These are phyloP conservation scores for Coregonus sp. DNA, from an alignment of 2,797 vertebrate species.

Conservation along the genomic window DNA sequence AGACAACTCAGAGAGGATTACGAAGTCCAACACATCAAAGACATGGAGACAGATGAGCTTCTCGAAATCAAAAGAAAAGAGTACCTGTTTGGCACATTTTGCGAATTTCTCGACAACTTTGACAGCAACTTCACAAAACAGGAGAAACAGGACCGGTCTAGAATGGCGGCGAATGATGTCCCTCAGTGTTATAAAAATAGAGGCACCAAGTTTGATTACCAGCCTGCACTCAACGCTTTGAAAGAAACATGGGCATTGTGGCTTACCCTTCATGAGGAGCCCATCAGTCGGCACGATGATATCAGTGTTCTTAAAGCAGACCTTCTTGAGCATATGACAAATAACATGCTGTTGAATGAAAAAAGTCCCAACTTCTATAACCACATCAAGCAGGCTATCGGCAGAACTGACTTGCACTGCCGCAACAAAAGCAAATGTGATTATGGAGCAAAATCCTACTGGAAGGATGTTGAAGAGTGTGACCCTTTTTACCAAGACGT, in stretches of 20 bases:
- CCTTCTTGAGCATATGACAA: constrained; percentile 9
- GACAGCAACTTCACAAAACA: constrained; percentile 19
- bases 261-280: constrained; percentile 40
- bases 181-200: neutral
- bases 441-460: constrained; percentile 36
- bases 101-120: constrained; percentile 26
- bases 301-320: constrained; percentile 22
- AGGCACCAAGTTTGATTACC: constrained; percentile 34
- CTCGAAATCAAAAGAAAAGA: constrained; percentile 40
- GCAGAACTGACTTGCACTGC: constrained; percentile 37
- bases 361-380: constrained; percentile 38
- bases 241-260: constrained; percentile 54
- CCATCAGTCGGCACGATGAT: constrained; percentile 33
- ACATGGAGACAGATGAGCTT: too few relatives aligned
- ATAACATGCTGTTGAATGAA: constrained; percentile 18
- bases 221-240: constrained; percentile 39
- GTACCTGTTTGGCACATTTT: constrained; percentile 43
- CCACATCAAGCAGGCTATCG: constrained; percentile 40
- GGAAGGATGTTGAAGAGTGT: constrained; percentile 26
- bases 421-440: constrained; percentile 7
- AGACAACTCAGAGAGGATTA: too few relatives aligned
- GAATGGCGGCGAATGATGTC: too few relatives aligned
- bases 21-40: too few relatives aligned
- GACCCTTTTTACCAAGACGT: constrained; percentile 38
- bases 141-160: constrained; percentile 3